phyloP scores from a whole-genome alignment of 2,888 invertebrate genomes.

The Oscheius myriophilus region DNA sequence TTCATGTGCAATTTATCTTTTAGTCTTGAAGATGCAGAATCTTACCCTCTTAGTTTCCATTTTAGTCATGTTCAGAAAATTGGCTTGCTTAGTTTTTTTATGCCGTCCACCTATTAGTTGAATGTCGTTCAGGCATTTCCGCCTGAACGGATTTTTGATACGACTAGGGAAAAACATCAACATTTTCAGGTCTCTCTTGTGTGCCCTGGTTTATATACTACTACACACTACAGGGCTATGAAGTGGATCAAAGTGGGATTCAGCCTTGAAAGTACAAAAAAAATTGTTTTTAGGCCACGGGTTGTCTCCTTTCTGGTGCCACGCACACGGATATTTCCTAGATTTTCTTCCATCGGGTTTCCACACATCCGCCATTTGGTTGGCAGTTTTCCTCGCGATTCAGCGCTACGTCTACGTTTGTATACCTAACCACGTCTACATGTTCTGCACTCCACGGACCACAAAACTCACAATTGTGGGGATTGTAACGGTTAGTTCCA shows the following conservation, averaged over 20 bases:
- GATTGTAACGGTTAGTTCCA: slow-evolving; percentile 71
- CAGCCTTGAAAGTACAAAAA: neutral
- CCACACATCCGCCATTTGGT: slow-evolving; percentile 92
- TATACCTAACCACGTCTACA: slow-evolving; percentile 86
- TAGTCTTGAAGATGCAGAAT: too few species aligned
- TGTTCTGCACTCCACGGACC: slow-evolving; percentile 78
- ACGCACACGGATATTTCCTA: slow-evolving; percentile 74
- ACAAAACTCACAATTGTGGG: slow-evolving; percentile 81
- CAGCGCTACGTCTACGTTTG: slow-evolving; percentile 95
- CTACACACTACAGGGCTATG: slow-evolving; percentile 61
- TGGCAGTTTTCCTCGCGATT: slow-evolving; percentile 87
- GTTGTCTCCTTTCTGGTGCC: slow-evolving; percentile 57
- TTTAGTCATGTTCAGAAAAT: neutral
- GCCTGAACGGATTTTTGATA: neutral
- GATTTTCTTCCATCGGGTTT: slow-evolving; percentile 82
- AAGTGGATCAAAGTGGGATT: slow-evolving; percentile 1
- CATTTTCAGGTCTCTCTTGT: slow-evolving; percentile 47
- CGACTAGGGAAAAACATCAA: neutral
- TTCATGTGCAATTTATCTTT: too few species aligned
- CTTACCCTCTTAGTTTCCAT: too few species aligned
- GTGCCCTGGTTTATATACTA: slow-evolving; percentile 65
- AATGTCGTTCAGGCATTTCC: neutral
- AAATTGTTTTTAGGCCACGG: slow-evolving; percentile 31
- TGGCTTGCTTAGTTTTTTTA: neutral
- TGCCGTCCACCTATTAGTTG: neutral